These are phyloP conservation scores for Drosophila meridionalis DNA, from an alignment of 2,888 invertebrate species.

Conservation along the genomic window DNA sequence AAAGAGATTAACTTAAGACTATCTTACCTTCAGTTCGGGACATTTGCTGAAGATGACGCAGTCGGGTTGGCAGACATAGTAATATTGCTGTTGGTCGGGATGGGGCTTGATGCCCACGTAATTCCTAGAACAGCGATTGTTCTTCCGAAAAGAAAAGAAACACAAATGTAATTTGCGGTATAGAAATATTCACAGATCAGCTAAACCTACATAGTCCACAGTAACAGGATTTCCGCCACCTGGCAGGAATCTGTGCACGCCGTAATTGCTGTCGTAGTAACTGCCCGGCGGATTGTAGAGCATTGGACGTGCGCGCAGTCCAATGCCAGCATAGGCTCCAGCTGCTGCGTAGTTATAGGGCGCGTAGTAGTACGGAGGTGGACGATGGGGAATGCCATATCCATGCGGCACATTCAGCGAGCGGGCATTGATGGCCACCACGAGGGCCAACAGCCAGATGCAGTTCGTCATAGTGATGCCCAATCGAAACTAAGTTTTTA, in stretches of 20 bases:
- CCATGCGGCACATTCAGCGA: constrained; percentile 36
- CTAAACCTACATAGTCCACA: constrained; percentile 81
- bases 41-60: constrained; percentile 85
- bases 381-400: constrained; percentile 1
- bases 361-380: constrained; percentile 39
- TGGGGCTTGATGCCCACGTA: constrained; percentile 83
- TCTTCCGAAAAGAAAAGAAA: constrained; percentile 52
- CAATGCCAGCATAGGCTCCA: constrained; percentile 17
- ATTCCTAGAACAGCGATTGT: constrained; percentile 82
- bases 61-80: constrained; percentile 85
- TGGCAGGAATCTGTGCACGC: constrained; percentile 80
- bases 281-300: constrained; percentile 61
- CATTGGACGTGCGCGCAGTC: constrained; percentile 41
- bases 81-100: constrained; percentile 84
- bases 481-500: constrained; percentile 3
- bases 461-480: constrained; percentile 46
- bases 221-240: constrained; percentile 84
- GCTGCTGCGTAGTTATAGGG: constrained; percentile 35
- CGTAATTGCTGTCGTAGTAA: constrained; percentile 78
- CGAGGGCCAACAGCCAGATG: constrained; percentile 55
- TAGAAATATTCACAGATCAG: background rate
- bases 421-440: constrained; percentile 39
- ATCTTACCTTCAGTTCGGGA: constrained; percentile 76
- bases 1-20: background rate
- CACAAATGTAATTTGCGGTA: background rate